A percentile compares a stretch with the other conserved stretches of the same genome.
These are phyloP conservation scores for Enteromius trimaculatus DNA, from an alignment of 2,797 vertebrate species.

Conservation along the genomic window DNA sequence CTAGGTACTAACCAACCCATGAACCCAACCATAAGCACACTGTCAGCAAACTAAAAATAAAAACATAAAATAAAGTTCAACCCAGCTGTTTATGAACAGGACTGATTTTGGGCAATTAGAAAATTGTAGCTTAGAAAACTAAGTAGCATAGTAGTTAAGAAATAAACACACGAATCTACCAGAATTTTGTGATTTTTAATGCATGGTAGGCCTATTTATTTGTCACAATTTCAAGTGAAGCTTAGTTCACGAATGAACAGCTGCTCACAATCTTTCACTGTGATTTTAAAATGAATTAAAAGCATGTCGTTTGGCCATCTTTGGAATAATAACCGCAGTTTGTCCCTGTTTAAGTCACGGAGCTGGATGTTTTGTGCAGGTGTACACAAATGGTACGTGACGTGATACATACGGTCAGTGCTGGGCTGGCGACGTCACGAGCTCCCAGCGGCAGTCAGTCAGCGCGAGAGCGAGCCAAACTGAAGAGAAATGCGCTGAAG, in stretches of 20 bases:
- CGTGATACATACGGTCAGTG: conserved; percentile 28
- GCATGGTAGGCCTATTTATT: not conserved
- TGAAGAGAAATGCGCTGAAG: conserved; percentile 17
- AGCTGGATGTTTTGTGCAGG: conserved; percentile 18
- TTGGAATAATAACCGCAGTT: not conserved
- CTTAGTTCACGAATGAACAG: not conserved
- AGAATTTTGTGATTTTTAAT: not conserved
- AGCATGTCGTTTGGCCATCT: too few relatives aligned
- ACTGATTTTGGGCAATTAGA: too few relatives aligned
- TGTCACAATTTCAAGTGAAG: not conserved
- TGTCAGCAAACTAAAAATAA: too few relatives aligned
- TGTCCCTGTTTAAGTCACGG: not conserved
- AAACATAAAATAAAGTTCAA: too few relatives aligned
- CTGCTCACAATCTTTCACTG: not conserved
- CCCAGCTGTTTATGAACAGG: too few relatives aligned
- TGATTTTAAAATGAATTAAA: not conserved
- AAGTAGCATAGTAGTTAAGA: not conserved
- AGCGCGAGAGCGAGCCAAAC: not conserved
- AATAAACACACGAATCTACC: not conserved
- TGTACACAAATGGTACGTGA: conserved; percentile 3
- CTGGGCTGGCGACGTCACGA: conserved; percentile 13
- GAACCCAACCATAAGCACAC: too few relatives aligned
- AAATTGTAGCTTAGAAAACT: too few relatives aligned
- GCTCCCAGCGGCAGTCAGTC: not conserved
- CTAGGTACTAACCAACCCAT: too few relatives aligned